Evolutionary conservation across 2,888 invertebrate species (phyloP).

Genomic region (Orthosia gothica): DNA sequence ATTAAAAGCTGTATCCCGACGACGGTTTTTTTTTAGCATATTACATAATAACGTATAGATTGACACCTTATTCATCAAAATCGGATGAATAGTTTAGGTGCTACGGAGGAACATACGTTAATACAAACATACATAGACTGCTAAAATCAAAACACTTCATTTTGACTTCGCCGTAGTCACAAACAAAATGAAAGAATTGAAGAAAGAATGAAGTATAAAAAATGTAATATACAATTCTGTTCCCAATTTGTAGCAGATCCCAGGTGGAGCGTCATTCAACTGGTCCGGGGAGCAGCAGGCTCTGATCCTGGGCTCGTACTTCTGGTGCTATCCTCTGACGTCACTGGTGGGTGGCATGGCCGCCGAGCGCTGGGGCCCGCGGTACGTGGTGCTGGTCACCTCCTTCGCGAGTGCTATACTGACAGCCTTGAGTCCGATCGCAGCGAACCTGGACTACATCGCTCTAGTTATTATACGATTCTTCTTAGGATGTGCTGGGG

Average conservation of each 20-base stretch:
- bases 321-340: slow-evolving; percentile 93
- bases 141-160: too few relatives aligned
- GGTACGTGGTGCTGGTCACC: slow-evolving; percentile 91
- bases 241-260: slow-evolving; percentile 57
- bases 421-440: slow-evolving; percentile 92
- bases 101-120: too few relatives aligned
- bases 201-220: too few relatives aligned
- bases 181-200: too few relatives aligned
- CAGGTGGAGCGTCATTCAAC: slow-evolving; percentile 81
- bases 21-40: too few relatives aligned
- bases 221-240: too few relatives aligned
- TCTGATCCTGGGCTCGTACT: slow-evolving; percentile 93
- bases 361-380: slow-evolving; percentile 93
- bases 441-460: slow-evolving; percentile 91
- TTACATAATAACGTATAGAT: too few relatives aligned
- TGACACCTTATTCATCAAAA: too few relatives aligned
- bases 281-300: slow-evolving; percentile 93
- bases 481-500: slow-evolving; percentile 92
- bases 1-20: too few relatives aligned
- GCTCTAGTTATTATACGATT: slow-evolving; percentile 92
- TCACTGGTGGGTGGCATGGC: slow-evolving; percentile 93
- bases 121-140: too few relatives aligned
- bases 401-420: slow-evolving; percentile 89
- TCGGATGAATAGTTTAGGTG: too few relatives aligned
- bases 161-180: too few relatives aligned